Evolutionary conservation across 2,888 invertebrate genomes (phyloP).

Genomic region (Melieria omissa): DNA sequence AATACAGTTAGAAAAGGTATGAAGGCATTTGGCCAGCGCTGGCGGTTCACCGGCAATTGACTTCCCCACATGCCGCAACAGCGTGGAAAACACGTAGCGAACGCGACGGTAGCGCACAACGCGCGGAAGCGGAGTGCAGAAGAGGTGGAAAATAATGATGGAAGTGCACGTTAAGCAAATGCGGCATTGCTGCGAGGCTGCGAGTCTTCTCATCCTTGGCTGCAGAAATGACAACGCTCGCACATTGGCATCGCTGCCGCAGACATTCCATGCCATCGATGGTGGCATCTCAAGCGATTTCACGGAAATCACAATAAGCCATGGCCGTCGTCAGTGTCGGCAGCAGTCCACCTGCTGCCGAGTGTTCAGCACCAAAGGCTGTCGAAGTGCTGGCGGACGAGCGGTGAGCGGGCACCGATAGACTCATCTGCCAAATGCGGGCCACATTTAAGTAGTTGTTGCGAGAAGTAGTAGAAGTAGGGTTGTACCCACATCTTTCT

Average conservation of each 20-base stretch:
- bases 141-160: conserved; percentile 20
- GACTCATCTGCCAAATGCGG: too few relatives aligned
- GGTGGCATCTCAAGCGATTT: conserved; percentile 10
- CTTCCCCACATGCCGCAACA: conserved; percentile 12
- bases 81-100: conserved; percentile 1
- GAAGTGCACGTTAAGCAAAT: conserved; percentile 24
- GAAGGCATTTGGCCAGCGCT: conserved; percentile 1
- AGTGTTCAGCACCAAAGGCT: too few relatives aligned
- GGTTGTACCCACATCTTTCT: too few relatives aligned
- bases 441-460: too few relatives aligned
- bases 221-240: background rate
- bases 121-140: background rate
- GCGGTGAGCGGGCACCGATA: too few relatives aligned
- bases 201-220: conserved; percentile 7
- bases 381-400: too few relatives aligned
- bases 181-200: background rate
- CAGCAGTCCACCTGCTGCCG: too few relatives aligned
- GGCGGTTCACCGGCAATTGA: conserved; percentile 8
- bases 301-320: conserved; percentile 4
- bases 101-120: background rate
- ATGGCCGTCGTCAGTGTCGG: background rate
- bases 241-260: background rate
- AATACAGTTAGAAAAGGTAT: conserved; percentile 4
- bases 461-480: too few relatives aligned
- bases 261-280: background rate